Conservation (phyloP, 2,797 vertebrate species). For the Anguilla megastoma region DNA sequence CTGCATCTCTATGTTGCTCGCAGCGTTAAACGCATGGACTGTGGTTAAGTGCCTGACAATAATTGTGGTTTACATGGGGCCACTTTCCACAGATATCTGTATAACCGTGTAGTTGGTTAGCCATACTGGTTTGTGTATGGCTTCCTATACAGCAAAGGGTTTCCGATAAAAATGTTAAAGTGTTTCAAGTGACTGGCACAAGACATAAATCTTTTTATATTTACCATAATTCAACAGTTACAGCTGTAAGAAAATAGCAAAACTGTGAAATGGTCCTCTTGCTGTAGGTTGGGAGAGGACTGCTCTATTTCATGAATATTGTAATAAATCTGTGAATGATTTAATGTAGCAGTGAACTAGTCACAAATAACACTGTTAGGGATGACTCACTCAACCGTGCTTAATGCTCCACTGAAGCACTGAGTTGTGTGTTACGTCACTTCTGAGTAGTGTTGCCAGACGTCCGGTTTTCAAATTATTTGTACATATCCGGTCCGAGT, state of each 20-base stretch:
- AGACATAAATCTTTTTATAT: neutral
- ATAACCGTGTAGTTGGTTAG: neutral
- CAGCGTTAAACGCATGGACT: neutral
- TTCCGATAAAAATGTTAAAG: neutral
- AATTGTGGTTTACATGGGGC: neutral
- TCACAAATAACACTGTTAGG: neutral
- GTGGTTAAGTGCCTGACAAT: neutral
- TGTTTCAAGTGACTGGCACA: neutral
- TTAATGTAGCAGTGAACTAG: neutral
- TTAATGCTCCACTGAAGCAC: neutral
- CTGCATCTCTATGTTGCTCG: neutral
- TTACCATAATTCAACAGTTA: neutral
- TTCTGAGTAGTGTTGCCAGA: no score
- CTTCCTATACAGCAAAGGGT: neutral
- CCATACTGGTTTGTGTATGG: neutral
- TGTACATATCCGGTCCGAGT: no score
- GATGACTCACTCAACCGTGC: neutral
- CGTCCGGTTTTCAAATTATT: no score
- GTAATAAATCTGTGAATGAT: neutral
- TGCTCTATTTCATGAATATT: neutral
- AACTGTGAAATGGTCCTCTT: neutral
- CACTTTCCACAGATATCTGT: neutral
- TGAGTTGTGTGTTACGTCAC: neutral
- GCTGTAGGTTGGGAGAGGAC: neutral
- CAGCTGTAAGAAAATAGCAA: neutral